These are phyloP conservation scores for Atopsyche davidsoni DNA, from an alignment of 1,140 invertebrate species.

Conservation along the genomic window DNA sequence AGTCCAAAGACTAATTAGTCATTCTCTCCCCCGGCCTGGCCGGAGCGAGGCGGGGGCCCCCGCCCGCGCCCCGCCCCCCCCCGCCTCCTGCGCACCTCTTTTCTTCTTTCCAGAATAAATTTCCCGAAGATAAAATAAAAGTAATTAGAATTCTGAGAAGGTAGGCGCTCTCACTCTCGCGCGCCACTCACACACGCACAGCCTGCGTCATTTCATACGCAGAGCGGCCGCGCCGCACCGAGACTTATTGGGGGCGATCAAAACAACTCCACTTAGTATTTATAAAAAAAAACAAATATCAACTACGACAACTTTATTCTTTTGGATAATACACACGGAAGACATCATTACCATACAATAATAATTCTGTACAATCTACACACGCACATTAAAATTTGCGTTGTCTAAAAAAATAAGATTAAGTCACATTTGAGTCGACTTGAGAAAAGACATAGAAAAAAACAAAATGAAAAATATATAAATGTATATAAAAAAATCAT, in stretches of 20 bases:
- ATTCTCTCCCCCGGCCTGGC: slow-evolving; percentile 16
- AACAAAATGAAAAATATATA: no score
- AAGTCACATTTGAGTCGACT: no score
- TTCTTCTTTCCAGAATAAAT: slow-evolving; percentile 31
- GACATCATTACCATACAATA: no score
- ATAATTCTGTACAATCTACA: no score
- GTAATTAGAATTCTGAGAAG: slow-evolving; percentile 32
- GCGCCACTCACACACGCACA: slow-evolving; percentile 5
- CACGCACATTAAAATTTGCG: no score
- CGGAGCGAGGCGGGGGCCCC: slow-evolving; percentile 16
- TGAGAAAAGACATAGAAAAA: no score
- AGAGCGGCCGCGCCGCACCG: neutral
- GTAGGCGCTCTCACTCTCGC: slow-evolving; percentile 21
- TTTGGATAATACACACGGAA: no score
- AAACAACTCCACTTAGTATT: neutral
- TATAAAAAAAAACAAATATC: no score
- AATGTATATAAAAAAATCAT: no score
- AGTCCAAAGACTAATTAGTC: slow-evolving; percentile 32
- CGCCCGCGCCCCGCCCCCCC: slow-evolving; percentile 25
- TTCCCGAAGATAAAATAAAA: slow-evolving; percentile 32
- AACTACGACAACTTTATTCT: no score
- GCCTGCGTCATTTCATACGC: neutral
- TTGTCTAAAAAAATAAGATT: no score
- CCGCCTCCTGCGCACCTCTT: slow-evolving; percentile 27
- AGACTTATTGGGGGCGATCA: neutral